Evolutionary conservation across 2,797 vertebrate species (phyloP).

Genomic region (Tenualosa ilisha): DNA sequence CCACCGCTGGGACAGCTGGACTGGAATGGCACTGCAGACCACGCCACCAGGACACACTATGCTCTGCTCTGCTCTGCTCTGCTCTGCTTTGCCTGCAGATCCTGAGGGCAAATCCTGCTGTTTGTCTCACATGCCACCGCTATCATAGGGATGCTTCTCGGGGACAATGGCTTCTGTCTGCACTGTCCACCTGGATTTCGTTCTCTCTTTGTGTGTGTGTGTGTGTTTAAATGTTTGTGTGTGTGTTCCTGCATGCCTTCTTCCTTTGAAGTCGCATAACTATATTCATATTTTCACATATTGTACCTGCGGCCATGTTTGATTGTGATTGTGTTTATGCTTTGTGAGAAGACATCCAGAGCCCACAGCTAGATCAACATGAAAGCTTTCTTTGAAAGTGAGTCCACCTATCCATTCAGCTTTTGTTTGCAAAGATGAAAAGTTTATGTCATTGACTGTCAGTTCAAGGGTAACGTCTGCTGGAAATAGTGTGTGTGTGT

Average conservation of each 20-base stretch:
- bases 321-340: neutral
- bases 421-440: neutral
- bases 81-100: neutral
- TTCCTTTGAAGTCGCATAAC: constrained; percentile 4
- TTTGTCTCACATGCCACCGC: neutral
- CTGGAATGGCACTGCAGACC: neutral
- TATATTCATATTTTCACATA: neutral
- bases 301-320: neutral
- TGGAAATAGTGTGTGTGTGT: neutral
- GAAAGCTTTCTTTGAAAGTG: neutral
- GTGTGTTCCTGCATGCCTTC: neutral
- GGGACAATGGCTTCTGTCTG: neutral
- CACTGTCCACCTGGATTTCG: constrained; percentile 1
- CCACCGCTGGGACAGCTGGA: neutral
- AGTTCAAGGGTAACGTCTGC: neutral
- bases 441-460: neutral
- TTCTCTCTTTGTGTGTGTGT: neutral
- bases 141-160: neutral
- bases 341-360: neutral
- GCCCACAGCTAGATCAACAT: neutral
- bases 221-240: neutral
- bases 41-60: neutral
- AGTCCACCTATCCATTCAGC: neutral
- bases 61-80: neutral
- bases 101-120: neutral